phyloP scores from a whole-genome alignment of 2,113 vertebrate species.

The Calonectris borealis region DNA sequence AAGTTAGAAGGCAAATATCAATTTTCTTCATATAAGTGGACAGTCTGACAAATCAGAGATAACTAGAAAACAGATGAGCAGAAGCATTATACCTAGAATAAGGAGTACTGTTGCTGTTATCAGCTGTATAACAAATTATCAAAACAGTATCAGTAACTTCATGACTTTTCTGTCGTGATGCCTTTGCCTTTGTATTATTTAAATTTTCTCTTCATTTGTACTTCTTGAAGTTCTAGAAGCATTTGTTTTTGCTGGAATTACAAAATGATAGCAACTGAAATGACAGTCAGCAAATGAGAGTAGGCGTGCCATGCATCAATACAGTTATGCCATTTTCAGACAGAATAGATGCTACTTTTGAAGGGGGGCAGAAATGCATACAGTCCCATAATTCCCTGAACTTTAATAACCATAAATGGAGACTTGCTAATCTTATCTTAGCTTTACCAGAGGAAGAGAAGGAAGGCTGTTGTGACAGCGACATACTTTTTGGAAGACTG shows the following conservation, averaged over 20 bases:
- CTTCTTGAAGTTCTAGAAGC: constrained; percentile 52
- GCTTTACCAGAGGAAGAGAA: constrained; percentile 40
- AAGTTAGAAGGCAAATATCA: background rate
- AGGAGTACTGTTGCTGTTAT: background rate
- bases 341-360: constrained; percentile 9
- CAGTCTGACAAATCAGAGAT: constrained; percentile 33
- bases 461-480: background rate
- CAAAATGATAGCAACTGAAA: constrained; percentile 30
- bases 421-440: background rate
- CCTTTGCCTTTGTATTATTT: constrained; percentile 66
- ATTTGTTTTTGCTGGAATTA: constrained; percentile 39
- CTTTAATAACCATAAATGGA: constrained; percentile 23
- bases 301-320: constrained; percentile 48
- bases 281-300: constrained; percentile 57
- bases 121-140: constrained; percentile 2
- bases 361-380: background rate
- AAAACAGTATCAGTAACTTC: constrained; percentile 44
- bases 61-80: constrained; percentile 30
- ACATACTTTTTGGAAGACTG: background rate
- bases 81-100: background rate
- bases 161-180: constrained; percentile 38
- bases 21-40: background rate
- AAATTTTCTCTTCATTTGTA: constrained; percentile 39
- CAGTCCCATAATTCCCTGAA: constrained; percentile 41
- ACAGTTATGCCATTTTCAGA: constrained; percentile 38